Evolutionary conservation across 2,888 invertebrate genomes (phyloP), one percentile per base, ranked within the genome.

Genomic region (Eupithecia exiguata): DNA sequence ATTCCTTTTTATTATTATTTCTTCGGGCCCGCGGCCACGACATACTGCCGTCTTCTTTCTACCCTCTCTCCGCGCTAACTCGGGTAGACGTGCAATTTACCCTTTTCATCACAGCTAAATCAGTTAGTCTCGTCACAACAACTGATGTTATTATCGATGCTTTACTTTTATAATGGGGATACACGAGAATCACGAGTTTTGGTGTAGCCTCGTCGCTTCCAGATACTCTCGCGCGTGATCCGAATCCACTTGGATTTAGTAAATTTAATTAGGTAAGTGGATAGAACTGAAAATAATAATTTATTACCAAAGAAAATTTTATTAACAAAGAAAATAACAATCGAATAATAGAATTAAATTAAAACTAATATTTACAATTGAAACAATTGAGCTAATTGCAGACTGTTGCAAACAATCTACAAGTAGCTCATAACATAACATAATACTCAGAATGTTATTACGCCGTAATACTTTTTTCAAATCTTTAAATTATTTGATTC

Each of bases 131-230:
- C 75, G 74, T 77, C 77, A 79, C 78, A 82, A 81, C 80, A 81
- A 79, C 74, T 71, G 75, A 74, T 76, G 74, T 74, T 77, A 81
- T 80, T 82, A 79, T 72, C 69, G 69, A 71, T 72, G 69, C 69
- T 89, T 86, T 86, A 85, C 83, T 84, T 85, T 87, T 86, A 88
- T 90, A 90, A 91, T 90, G 87, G 86, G 87, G 86, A 89, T 86
- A 88, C 90, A 65, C 21, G 12, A 36, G 36, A 92, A 92, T 92
- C 90, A 90, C 84, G 86, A 87, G 87, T 86, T 87, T 87, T 82
- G 85, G 88, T 90, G 87, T 88, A 88, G 58, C 66, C 87, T 84
- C 79, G 74, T 79, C 84, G 86, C 82, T 89, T 88, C 49, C 87
- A 88, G 87, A 81, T 74, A 78, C 71, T 76, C 74, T 83, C 78